Conservation (phyloP, 2,888 invertebrate species). For the Tubulanus polymorphus region DNA sequence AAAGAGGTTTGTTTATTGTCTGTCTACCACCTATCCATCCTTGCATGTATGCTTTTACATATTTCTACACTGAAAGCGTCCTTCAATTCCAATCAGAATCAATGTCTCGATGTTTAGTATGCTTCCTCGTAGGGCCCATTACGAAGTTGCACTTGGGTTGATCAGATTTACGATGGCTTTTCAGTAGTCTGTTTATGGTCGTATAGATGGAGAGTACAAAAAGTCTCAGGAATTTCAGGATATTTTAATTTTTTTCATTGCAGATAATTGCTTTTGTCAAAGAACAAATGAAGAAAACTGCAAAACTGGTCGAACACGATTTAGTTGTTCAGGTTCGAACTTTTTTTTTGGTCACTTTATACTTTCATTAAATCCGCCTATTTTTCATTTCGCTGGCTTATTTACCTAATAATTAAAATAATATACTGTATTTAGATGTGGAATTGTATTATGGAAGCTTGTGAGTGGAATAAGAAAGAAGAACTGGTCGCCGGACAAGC, state of each 20-base stretch:
- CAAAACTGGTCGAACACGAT: conserved; percentile 82
- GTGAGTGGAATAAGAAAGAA: conserved; percentile 98
- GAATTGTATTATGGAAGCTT: conserved; percentile 90
- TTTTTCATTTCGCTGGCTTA: too few species aligned
- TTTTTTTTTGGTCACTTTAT: background rate
- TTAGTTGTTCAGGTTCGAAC: conserved; percentile 70
- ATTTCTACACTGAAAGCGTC: too few species aligned
- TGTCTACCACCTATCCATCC: background rate
- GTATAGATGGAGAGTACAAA: too few species aligned
- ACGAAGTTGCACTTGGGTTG: too few species aligned
- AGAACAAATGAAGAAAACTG: conserved; percentile 77
- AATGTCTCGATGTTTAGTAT: too few species aligned
- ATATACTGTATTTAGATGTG: conserved; percentile 68
- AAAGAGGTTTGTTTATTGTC: conserved; percentile 58
- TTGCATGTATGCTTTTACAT: too few species aligned
- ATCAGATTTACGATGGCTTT: too few species aligned
- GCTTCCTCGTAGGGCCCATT: too few species aligned
- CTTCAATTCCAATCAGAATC: too few species aligned
- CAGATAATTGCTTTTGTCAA: conserved; percentile 70
- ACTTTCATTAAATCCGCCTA: too few species aligned
- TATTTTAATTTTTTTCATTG: conserved; percentile 13
- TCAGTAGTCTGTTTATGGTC: too few species aligned
- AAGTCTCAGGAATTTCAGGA: too few species aligned
- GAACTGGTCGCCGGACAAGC: conserved; percentile 95
- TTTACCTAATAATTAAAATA: background rate